Evolutionary conservation across 1,140 invertebrate genomes (phyloP).

Genomic region (Acromyrmex heyeri): DNA sequence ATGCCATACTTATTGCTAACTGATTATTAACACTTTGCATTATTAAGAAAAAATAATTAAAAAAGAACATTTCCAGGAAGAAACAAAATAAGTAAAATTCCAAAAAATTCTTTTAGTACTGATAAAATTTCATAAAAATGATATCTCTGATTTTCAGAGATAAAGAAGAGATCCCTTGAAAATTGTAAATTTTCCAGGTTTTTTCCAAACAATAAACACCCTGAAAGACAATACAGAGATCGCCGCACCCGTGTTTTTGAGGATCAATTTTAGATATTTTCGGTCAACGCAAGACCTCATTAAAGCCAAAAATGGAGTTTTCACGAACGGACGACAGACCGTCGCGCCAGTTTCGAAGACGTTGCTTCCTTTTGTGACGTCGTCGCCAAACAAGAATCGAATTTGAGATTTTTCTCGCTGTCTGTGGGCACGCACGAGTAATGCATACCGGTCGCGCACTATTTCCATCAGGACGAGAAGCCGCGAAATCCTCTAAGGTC

Average conservation of each 20-base stretch:
- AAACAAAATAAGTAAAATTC: too few relatives aligned
- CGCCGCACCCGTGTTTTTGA: background rate
- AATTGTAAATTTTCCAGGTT: too few relatives aligned
- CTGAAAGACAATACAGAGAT: background rate
- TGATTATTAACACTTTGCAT: too few relatives aligned
- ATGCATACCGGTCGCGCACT: constrained; percentile 41
- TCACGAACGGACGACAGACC: background rate
- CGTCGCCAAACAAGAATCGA: background rate
- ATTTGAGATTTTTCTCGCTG: background rate
- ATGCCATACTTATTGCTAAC: too few relatives aligned
- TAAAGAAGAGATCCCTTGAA: too few relatives aligned
- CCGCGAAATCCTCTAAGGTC: background rate
- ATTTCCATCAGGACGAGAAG: constrained; percentile 16
- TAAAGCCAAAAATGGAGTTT: background rate
- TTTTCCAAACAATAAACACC: too few relatives aligned
- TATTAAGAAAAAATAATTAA: too few relatives aligned
- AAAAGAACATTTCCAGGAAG: too few relatives aligned
- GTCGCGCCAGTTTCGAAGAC: background rate
- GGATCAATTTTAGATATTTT: background rate
- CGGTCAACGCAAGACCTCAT: background rate
- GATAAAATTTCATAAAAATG: too few relatives aligned
- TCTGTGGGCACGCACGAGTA: background rate
- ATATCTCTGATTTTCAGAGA: too few relatives aligned
- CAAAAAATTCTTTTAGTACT: too few relatives aligned
- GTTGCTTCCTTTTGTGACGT: background rate